phyloP scores from a whole-genome alignment of 2,113 vertebrate genomes.

The Phylloscopus trochilus region DNA sequence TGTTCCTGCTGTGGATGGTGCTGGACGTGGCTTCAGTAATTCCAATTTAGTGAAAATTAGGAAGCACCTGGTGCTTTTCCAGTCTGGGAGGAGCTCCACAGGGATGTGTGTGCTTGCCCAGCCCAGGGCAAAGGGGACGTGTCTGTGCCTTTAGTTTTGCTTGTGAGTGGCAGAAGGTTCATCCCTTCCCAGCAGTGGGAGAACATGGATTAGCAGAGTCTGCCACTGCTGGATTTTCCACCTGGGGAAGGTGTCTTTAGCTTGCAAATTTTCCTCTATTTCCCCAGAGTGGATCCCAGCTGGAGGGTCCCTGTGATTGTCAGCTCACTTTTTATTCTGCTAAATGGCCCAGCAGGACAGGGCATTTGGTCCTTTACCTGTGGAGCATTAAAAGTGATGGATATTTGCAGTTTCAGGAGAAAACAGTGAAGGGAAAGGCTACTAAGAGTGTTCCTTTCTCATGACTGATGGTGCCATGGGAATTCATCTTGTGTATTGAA shows the following conservation, averaged over 20 bases:
- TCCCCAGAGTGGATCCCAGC: not conserved
- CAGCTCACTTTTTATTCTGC: not conserved
- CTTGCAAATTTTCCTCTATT: not conserved
- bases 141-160: not conserved
- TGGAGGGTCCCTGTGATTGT: not conserved
- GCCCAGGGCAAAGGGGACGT: not conserved
- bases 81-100: not conserved
- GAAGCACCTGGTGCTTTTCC: not conserved
- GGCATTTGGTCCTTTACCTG: not conserved
- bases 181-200: not conserved
- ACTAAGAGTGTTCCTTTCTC: not conserved
- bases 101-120: not conserved
- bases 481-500: not conserved
- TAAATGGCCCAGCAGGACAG: not conserved
- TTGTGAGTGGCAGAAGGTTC: not conserved
- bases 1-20: not conserved
- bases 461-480: rapidly evolving
- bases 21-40: not conserved
- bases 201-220: not conserved
- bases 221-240: not conserved
- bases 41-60: not conserved
- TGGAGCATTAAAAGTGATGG: not conserved
- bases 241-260: not conserved
- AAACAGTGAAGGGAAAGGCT: not conserved
- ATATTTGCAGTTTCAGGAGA: not conserved